Conservation (phyloP, 1,140 invertebrate species). For the Drosophila simulans region DNA sequence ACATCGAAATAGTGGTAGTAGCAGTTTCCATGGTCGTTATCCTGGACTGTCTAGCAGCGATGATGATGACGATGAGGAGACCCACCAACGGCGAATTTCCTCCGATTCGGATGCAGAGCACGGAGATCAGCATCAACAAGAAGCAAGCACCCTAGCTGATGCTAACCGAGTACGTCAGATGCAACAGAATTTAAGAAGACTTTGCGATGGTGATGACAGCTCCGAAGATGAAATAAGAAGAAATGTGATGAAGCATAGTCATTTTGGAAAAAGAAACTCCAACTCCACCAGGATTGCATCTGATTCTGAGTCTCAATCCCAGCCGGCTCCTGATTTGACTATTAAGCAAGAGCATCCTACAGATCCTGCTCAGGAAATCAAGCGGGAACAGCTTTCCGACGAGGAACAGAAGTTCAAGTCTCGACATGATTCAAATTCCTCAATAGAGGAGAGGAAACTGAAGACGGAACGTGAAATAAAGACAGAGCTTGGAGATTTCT, state of each 20-base stretch:
- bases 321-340: conserved; percentile 77
- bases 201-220: conserved; percentile 84
- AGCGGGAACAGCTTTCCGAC: conserved; percentile 66
- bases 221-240: conserved; percentile 77
- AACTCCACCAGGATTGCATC: conserved; percentile 86
- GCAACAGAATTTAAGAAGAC: conserved; percentile 63
- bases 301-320: conserved; percentile 85
- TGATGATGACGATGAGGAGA: conserved; percentile 53
- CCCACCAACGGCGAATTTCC: conserved; percentile 59
- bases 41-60: conserved; percentile 70
- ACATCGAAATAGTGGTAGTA: conserved; percentile 66
- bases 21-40: conserved; percentile 68
- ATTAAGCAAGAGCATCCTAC: conserved; percentile 60
- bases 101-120: conserved; percentile 68
- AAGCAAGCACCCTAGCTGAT: conserved; percentile 17
- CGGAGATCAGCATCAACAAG: conserved; percentile 25
- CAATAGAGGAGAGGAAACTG: conserved; percentile 59
- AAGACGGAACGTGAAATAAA: conserved; percentile 77
- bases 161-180: conserved; percentile 56
- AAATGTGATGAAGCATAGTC: conserved; percentile 62
- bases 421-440: conserved; percentile 67
- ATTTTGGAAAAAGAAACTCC: conserved; percentile 86
- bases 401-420: conserved; percentile 60
- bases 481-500: conserved; percentile 71
- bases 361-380: conserved; percentile 69